Base-by-base conservation (phyloP, 2,888 invertebrate species). In the Trissoscelio sp. region DNA sequence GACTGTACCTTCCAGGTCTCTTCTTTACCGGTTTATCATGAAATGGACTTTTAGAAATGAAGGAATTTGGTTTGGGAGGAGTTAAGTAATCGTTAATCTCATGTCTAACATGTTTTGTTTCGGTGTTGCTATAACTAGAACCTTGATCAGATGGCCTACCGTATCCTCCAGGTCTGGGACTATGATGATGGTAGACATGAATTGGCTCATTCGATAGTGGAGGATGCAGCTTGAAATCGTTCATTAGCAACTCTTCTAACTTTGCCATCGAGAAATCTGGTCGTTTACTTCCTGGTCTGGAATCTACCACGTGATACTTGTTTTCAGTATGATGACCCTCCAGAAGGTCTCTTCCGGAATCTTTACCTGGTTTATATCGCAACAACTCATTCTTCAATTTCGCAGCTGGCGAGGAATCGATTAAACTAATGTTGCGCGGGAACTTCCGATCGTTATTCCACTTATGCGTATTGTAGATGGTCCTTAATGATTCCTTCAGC, bases 401-500 rank as follows among this genome's bases (percentile, higher is more conserved):
- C 0, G 85, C 85, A 6, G 89, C 51, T n/a, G 90, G 89, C 0
- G 83, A 86, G 6, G 84, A 64, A 11, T 90, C 90, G 0, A 85
- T 60, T 0, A 85, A 58, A 14, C 86, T 89, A 5, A 87, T 84
- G 53, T 87, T 87, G n/a, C 66, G 70, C 0, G 83, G 85, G 0
- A 81, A 62, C 39, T 83, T 87, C 0, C 86, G 75, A 46, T 91
- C 91, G 46, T 87, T 89, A 79, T 91, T 91, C 91, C 91, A 91
- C 51, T 91, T 90, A n/a, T 91, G 91, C 0, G 90, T 88, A 51
- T 88, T 91, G 67, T 91, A 91, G 16, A 91, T 91, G 0, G 91
- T 91, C 78, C 87, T 89, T 53, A 91, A 53, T 0, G 91, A 91
- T 72, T 91, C 91, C 34, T 88, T 90, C 69, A 91, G 87, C 90